Evolutionary conservation across 1,140 invertebrate genomes (phyloP), one percentile per base, ranked within the genome.

Genomic region (Dolichoris vasculosae): DNA sequence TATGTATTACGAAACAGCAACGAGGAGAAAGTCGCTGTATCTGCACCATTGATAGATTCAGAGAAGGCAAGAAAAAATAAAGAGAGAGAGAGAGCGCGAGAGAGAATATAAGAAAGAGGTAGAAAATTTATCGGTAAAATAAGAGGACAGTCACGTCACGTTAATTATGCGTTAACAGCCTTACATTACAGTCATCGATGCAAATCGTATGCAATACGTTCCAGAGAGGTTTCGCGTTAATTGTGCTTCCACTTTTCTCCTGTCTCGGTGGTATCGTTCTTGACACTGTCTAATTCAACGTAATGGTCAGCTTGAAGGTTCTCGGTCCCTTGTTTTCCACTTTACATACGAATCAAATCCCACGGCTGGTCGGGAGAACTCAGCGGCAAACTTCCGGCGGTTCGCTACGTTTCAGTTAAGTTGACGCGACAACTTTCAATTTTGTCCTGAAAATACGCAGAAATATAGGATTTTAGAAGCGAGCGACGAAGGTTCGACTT

Each of bases 111-210:
- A n/a, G 43, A 76, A 43, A 73, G 71, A 46, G 2, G 9, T 8
- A n/a, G 51, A 84, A 73, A 76, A 83, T 38, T 79, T 75, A 67
- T 43, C 69, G n/a, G 71, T 85, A 87, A 88, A 90, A 90, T 88
- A 86, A 87, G 85, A 85, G 87, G 86, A 88, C 88, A 89, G 90
- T 87, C 88, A 89, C 88, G 86, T 87, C 85, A 87, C 85, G 87
- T 90, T 89, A 90, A 91, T 90, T 90, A 90, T 89, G 88, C 87
- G 86, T 90, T 88, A 90, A 90, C 87, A 88, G 87, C 83, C 85
- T 89, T 86, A 88, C 90, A 89, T 90, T 90, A 89, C 87, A 89
- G 88, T 88, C n/a, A n/a, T n/a, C n/a, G n/a, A n/a, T n/a, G n/a
- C n/a, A n/a, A n/a, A n/a, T 87, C 87, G 89, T 89, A 89, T 89